These are phyloP conservation scores for Dryobota labecula DNA, from an alignment of 2,888 invertebrate species.

Conservation along the genomic window DNA sequence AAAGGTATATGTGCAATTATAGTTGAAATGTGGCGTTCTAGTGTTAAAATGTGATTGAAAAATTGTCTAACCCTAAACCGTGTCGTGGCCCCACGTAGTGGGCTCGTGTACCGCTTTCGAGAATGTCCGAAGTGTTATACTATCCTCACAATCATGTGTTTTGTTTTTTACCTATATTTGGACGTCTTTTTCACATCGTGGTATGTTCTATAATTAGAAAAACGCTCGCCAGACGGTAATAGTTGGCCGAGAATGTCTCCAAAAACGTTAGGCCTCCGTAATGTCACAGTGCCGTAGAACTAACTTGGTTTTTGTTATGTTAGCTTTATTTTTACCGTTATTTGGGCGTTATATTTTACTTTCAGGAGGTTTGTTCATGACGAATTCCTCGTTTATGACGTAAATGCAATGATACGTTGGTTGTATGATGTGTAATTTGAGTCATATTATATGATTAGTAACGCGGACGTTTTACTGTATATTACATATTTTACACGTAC, in stretches of 20 bases:
- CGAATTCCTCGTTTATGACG: conserved; percentile 67
- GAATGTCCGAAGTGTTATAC: conserved; percentile 86
- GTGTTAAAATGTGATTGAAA: conserved; percentile 87
- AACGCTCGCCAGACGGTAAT: conserved; percentile 83
- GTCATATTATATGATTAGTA: conserved; percentile 70
- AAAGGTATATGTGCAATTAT: conserved; percentile 89
- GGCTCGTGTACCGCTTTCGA: conserved; percentile 86
- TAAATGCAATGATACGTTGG: conserved; percentile 66
- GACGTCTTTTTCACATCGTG: conserved; percentile 87
- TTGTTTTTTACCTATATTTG: conserved; percentile 88
- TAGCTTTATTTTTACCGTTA: conserved; percentile 64
- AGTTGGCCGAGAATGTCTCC: conserved; percentile 79
- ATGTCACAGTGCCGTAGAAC: conserved; percentile 72
- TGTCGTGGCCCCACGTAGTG: conserved; percentile 90
- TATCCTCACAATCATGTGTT: conserved; percentile 83
- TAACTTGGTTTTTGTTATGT: conserved; percentile 66
- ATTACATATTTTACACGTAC: conserved; percentile 56
- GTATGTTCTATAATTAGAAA: conserved; percentile 89
- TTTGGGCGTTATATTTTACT: conserved; percentile 56
- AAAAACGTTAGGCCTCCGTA: conserved; percentile 74
- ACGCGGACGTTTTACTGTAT: conserved; percentile 57
- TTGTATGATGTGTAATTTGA: conserved; percentile 69
- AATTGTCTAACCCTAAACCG: conserved; percentile 89
- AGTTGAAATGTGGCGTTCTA: conserved; percentile 85
- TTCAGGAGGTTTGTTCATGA: conserved; percentile 49